phyloP scores from a whole-genome alignment of 2,888 invertebrate genomes.

The Dastarcus helophoroides region DNA sequence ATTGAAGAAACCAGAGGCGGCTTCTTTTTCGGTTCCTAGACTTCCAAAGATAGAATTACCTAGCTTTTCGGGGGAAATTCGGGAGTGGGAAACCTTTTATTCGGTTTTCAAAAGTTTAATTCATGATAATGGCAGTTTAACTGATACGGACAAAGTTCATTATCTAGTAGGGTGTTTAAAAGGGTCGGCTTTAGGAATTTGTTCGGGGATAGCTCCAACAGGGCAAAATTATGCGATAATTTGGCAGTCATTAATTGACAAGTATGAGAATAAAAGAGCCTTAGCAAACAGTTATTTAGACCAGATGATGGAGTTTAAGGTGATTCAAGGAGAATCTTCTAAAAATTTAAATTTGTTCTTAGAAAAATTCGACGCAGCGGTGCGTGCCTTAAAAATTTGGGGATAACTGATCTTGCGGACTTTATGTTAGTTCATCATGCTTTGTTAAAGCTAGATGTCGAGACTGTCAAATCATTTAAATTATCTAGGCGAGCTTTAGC shows the following conservation, averaged over 20 bases:
- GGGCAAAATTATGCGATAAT: constrained; percentile 2
- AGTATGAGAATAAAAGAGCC: constrained; percentile 2
- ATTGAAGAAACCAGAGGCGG: too few relatives aligned
- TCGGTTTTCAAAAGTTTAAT: constrained; percentile 1
- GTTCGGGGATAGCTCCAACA: not conserved
- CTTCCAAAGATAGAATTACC: too few relatives aligned
- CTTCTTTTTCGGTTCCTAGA: too few relatives aligned
- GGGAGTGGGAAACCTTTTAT: too few relatives aligned
- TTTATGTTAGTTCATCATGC: too few relatives aligned
- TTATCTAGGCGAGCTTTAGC: too few relatives aligned
- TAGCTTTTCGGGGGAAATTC: too few relatives aligned
- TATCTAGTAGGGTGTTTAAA: not conserved
- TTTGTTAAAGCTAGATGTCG: too few relatives aligned
- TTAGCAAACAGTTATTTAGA: constrained; percentile 3
- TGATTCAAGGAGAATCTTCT: not conserved
- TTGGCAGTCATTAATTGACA: not conserved
- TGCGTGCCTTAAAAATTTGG: not conserved
- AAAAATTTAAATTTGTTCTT: not conserved
- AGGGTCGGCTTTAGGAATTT: constrained; percentile 1
- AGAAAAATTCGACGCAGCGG: constrained; percentile 2
- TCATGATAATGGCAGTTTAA: constrained; percentile 1
- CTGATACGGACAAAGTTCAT: constrained; percentile 2
- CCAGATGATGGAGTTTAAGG: constrained; percentile 1
- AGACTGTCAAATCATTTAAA: too few relatives aligned
- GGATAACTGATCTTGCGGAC: not conserved